Base-by-base conservation (phyloP, 2,888 invertebrate species). In the Campoplex capitator region DNA sequence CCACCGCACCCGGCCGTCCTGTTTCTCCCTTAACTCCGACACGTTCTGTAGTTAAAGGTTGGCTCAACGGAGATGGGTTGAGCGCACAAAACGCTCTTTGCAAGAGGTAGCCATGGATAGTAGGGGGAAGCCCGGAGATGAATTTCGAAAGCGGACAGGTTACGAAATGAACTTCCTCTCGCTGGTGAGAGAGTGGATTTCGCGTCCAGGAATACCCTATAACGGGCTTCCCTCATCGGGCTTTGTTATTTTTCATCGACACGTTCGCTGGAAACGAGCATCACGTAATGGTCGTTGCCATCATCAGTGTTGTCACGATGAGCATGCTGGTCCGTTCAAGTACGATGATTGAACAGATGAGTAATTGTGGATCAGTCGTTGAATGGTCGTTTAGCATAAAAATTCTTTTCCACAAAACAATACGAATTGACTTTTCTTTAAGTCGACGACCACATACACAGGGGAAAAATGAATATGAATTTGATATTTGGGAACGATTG, bases 61-160 rank as follows among this genome's bases (percentile, higher is more conserved):
- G 70, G 74, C 62, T 77, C n/a, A 78, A 62, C 76, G 70, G 67
- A 48, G 82, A 68, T 83, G 70, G 84, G 68, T 84, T 73, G 65
- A 28, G 32, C 78, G 81, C 65, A 54, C 85, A 76, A 56, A 87
- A 73, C 32, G 84, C 75, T 81, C 78, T 86, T 67, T 83, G 77
- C 35, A 87, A 79, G 87, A 79, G 88, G 83, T 84, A 81, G 80
- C 81, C 56, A 78, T 88, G 62, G 78, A 81, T 82, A 89, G 83
- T 88, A 77, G 84, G 86, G 73, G 80, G 84, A 87, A 86, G 88
- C 88, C 90, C 91, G 89, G 90, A 91, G 91, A 92, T 91, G 92
- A 92, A 93, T 92, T 92, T 90, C 91, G 90, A 90, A 91, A 91
- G 90, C 90, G 90, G 91, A 92, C 90, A 91, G 91, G 89, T 91